Evolutionary conservation across 2,888 invertebrate species (phyloP), one percentile per base, ranked within the genome.

Genomic region (Metopia argyrocephala): DNA sequence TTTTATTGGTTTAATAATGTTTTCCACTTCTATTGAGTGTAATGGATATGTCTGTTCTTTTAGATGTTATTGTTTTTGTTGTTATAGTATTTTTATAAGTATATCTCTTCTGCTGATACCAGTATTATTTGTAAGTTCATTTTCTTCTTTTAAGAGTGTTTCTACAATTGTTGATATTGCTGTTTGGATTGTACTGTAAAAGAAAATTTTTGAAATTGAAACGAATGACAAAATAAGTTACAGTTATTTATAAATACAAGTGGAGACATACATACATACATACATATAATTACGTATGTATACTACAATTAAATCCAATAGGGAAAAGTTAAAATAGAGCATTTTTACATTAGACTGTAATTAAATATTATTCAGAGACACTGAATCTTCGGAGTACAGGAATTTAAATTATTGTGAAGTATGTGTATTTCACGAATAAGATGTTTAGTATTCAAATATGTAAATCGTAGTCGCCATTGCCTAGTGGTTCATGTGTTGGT

Each of bases 1-100:
- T n/a, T n/a, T n/a, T n/a, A n/a, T n/a, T n/a, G n/a, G n/a, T n/a
- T 54, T 52, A 76, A 52, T 54, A 54, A 68, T 68, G 23, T 28
- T 54, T 25, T 38, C 27, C 25, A 56, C 18, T 50, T 23, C 31
- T 68, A 56, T 78, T n/a, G 46, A 62, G 28, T 69, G 80, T 69
- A 69, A 76, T 68, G 21, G 70, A 79, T 76, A 76, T 61, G 48
- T 73, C 50, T 76, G 23, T 71, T 46, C 28, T 59, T 80, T 57
- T 78, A 65, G 25, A 15, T 76, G 5, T 66, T 73, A 1, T 31
- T 31, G 0, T 31, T 31, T 7, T 31, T 31, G 31, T 31, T 31
- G 12, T 38, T 38, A 4, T 3, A n/a, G n/a, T n/a, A n/a, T n/a
- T n/a, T n/a, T 38, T 9, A 4, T 38, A 38, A 38, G 9, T 45